Percentiles rank a stretch among this genome's conserved stretches.
Conservation (phyloP, 2,113 vertebrate genomes). For the Bagarius yarrelli region DNA sequence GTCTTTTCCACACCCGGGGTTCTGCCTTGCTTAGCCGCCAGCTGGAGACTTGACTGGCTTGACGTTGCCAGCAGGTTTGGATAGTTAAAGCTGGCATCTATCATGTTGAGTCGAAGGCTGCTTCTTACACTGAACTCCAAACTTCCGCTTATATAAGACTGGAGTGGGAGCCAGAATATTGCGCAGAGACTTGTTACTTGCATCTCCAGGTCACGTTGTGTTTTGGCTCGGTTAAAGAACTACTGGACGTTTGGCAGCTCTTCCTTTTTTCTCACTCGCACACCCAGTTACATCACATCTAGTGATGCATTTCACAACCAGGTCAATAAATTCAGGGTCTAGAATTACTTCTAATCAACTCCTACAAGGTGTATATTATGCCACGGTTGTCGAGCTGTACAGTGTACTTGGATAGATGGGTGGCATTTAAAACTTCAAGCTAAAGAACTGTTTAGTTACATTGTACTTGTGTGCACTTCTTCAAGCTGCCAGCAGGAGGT, state of each 20-base stretch:
- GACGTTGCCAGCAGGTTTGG: slow-evolving; percentile 7
- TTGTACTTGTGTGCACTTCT: slow-evolving; percentile 30
- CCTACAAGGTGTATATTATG: neutral
- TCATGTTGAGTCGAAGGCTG: slow-evolving; percentile 41
- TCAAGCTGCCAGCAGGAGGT: slow-evolving; percentile 66
- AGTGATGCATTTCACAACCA: neutral
- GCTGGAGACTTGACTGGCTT: neutral
- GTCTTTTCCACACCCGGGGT: slow-evolving; percentile 1
- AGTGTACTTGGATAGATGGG: neutral
- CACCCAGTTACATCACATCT: slow-evolving; percentile 42
- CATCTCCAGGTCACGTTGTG: slow-evolving; percentile 38
- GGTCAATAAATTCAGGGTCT: slow-evolving; percentile 7
- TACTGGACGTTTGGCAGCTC: slow-evolving; percentile 33
- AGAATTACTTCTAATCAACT: neutral
- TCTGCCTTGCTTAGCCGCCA: neutral
- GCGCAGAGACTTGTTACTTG: slow-evolving; percentile 57
- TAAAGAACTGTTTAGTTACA: no score
- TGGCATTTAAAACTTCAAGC: neutral
- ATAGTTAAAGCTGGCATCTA: slow-evolving; percentile 25
- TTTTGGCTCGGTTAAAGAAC: slow-evolving; percentile 42
- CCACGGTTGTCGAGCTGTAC: neutral
- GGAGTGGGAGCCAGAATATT: slow-evolving; percentile 56
- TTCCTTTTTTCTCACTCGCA: slow-evolving; percentile 2
- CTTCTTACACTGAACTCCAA: slow-evolving; percentile 51
- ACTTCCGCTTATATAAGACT: slow-evolving; percentile 61